Conservation (phyloP, 2,113 vertebrate species). For the Crotalus tigris region DNA sequence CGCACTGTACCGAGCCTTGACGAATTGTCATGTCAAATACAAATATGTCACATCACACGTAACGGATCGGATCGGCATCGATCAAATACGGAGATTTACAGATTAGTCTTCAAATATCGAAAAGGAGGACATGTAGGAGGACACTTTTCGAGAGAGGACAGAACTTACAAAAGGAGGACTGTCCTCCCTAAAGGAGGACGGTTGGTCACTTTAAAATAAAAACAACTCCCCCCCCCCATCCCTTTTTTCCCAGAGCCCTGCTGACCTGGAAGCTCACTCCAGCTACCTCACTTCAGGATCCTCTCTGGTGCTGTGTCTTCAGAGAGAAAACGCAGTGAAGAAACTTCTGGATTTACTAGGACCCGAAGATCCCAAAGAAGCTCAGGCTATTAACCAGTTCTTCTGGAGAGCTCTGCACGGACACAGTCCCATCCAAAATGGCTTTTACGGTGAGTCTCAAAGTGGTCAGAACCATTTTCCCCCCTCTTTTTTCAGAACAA, state of each 20-base stretch:
- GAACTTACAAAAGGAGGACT: no score
- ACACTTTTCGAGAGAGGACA: no score
- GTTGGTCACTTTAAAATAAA: no score
- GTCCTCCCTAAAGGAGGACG: no score
- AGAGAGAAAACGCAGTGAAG: slow-evolving; percentile 70
- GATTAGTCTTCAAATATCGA: no score
- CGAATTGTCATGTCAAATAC: no score
- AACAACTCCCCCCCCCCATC: no score
- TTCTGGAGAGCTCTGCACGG: slow-evolving; percentile 67
- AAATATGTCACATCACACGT: no score
- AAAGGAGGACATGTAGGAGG: no score
- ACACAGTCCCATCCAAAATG: slow-evolving; percentile 57
- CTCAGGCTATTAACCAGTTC: slow-evolving; percentile 47
- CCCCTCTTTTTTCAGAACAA: neutral
- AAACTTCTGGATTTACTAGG: slow-evolving; percentile 70
- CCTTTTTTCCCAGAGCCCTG: slow-evolving; percentile 45
- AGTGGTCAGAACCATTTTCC: neutral
- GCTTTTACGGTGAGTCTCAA: slow-evolving; percentile 65
- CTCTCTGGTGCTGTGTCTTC: slow-evolving; percentile 70
- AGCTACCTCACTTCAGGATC: slow-evolving; percentile 62
- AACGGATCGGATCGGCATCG: no score
- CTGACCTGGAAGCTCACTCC: slow-evolving; percentile 48
- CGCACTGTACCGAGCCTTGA: no score
- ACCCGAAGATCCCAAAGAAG: slow-evolving; percentile 60
- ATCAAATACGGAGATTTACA: no score